Evolutionary conservation across 1,140 invertebrate genomes (phyloP), one percentile per base, ranked within the genome.

Genomic region (Apis laboriosa): DNA sequence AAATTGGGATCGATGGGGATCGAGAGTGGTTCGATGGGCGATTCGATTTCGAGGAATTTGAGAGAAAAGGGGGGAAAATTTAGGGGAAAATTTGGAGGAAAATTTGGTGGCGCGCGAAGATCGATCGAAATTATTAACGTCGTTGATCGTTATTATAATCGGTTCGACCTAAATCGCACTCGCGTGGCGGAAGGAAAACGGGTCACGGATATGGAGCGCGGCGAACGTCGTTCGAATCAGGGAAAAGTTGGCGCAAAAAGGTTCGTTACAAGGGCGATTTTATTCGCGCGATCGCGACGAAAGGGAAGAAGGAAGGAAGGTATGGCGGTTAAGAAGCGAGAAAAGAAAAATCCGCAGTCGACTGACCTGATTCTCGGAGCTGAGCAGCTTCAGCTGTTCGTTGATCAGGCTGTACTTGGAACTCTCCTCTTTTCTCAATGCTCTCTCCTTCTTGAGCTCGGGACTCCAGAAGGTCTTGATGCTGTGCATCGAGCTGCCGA

Each of bases 391-490:
- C 67, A 99, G 96, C 94, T 99, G 98, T 95, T 99, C 98, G 92
- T 98, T 99, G 93, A 99, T 98, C 89, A 99, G 96, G 92, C 97
- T 97, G 95, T 99, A 99, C 94, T 99, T 99, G 90, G 98, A 98
- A 91, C 98, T 98, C 94, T 99, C 99, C 94, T 99, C 99, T 94
- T 99, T 99, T 75, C 99, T 95, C 70, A 99, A 92, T 19, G 98
- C 98, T 80, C 99, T 95, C 94, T 99, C 99, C 95, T 99, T 99
- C 94, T 99, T 99, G 90, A 99, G 95, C 93, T 99, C 99, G 0
- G 99, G 99, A 93, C 98, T 99, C 99, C 99, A 99, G 95, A 99
- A 99, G 17, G 99, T 99, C 95, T 99, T 99, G 92, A 99, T 99
- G 94, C 98, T 99, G 94, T 99, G 99, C 99, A 99, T 99, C 90